Base-by-base conservation (phyloP, 2,113 vertebrate species). In the Pleuronectes platessa region DNA sequence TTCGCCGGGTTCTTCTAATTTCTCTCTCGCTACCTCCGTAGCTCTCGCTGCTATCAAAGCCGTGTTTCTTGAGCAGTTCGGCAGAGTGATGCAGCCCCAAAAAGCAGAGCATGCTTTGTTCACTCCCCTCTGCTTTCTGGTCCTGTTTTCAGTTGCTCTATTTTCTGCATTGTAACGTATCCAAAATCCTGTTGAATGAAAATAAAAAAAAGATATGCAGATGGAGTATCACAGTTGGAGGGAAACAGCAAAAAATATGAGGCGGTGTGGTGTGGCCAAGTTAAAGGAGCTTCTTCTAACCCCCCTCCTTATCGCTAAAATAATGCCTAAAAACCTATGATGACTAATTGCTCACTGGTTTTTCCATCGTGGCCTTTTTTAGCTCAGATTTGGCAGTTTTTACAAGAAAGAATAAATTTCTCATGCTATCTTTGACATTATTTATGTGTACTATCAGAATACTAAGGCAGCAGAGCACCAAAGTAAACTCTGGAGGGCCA, bases 141-240 rank as follows among this genome's bases (percentile, higher is more conserved):
- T 78, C 59, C 47, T 73, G 65, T 79, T 87, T 79, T 81, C 60
- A 79, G 78, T 61, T 3, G 31, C 59, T 81, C 71, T 71, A 70
- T 76, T 81, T 78, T 81, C 47, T 79, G 71, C 74, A 72, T 79
- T 78, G 73, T 86, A 63, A 84, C 71, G 58, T 58, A 82, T 78
- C 61, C 77, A 81, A 58, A 76, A 77, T 68, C 18, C 31, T 51
- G 53, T 64, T 70, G 63, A 81, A 83, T 62, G 67, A 76, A 68
- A 84, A 77, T 70, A 64, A 74, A 80, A 66, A 77, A 58, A 51
- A 42, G 49, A 63, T 49, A 67, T 74, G 35, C 64, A 80, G 47
- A 82, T 76, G 66, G 80, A 65, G 51, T 74, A 74, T 74, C 62
- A 45, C 62, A 77, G 83, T 63, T 64, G 54, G 62, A 78, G 18